Conservation (phyloP, 2,888 invertebrate species). For the Drosophila parthenogenetica region DNA sequence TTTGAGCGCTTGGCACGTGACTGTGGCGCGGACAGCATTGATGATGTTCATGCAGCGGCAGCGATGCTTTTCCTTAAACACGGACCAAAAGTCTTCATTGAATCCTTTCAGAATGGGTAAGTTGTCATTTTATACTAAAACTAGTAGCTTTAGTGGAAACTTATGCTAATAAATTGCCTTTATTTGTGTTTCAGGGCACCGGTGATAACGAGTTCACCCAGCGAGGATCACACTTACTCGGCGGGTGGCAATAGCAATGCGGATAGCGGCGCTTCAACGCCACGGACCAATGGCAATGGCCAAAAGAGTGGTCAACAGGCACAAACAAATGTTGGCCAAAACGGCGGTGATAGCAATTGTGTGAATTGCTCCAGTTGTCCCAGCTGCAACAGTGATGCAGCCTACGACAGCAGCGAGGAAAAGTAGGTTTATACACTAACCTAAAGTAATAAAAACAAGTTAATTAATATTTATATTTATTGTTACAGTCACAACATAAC, state of each 20-base stretch:
- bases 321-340: conserved; percentile 60
- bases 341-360: conserved; percentile 84
- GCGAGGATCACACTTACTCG: conserved; percentile 97
- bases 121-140: conserved; percentile 4
- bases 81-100: conserved; percentile 89
- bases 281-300: conserved; percentile 68
- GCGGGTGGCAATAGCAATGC: conserved; percentile 85
- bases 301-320: conserved; percentile 29
- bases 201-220: conserved; percentile 94
- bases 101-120: conserved; percentile 85
- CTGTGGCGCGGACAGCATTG: conserved; percentile 87
- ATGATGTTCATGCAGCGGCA: conserved; percentile 93
- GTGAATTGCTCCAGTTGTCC: conserved; percentile 82
- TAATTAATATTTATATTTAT: not conserved
- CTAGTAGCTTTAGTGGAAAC: too few relatives aligned
- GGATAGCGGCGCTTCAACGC: conserved; percentile 77
- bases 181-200: conserved; percentile 74
- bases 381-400: conserved; percentile 84
- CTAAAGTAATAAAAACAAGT: not conserved
- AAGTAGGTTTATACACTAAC: conserved; percentile 81
- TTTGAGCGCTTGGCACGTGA: conserved; percentile 83
- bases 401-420: conserved; percentile 87
- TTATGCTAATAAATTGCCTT: not conserved
- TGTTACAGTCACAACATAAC: conserved; percentile 81
- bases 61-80: conserved; percentile 95